Evolutionary conservation across 64 coral and sea anemone genomes (phyloP), one percentile per base, ranked within the genome.

Genomic region (Acropora tenuis): DNA sequence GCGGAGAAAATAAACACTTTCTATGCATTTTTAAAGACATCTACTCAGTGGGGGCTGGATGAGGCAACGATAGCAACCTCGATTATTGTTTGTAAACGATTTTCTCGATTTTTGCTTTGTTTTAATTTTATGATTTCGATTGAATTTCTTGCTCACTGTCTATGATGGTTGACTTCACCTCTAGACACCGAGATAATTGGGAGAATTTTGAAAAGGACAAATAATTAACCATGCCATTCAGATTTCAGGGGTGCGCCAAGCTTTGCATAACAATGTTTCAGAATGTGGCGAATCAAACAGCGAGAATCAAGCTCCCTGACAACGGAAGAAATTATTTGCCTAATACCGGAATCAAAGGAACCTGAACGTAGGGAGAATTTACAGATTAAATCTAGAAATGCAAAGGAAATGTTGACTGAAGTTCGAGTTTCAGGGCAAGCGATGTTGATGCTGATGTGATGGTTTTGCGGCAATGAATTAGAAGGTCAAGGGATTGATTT

Each of bases 281-380:
- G 65, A 85, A 47, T 46, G 50, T 58, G 48, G 44, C 66, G 82
- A 69, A 69, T 85, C 66, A 85, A 85, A 47, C 46, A 85, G 15
- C 65, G 17, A 49, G 16, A 61, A 67, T 12, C 68, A 69, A 85
- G 15, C 82, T 46, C 65, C 41, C 3, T 15, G 60, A 49, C 45
- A 71, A 46, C 63, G n/a, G 17, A 18, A 58, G 3, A 72, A 85
- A 30, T 83, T 69, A 13, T 15, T 85, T 44, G 47, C 82, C 12
- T 85, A 8, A 84, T 18, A 49, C 6, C 13, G 45, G 72, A 45
- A 71, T 19, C 17, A n/a, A 30, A 44, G 50, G 82, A 65, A 49
- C 48, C 63, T 85, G 82, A 85, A 44, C 44, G 16, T 85, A 85
- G 9, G 82, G 82, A 85, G 82, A 85, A 85, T 50, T 85, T 85